Evolutionary conservation across 2,797 vertebrate species (phyloP), one percentile per base, ranked within the genome.

Genomic region (Crenichthys baileyi): DNA sequence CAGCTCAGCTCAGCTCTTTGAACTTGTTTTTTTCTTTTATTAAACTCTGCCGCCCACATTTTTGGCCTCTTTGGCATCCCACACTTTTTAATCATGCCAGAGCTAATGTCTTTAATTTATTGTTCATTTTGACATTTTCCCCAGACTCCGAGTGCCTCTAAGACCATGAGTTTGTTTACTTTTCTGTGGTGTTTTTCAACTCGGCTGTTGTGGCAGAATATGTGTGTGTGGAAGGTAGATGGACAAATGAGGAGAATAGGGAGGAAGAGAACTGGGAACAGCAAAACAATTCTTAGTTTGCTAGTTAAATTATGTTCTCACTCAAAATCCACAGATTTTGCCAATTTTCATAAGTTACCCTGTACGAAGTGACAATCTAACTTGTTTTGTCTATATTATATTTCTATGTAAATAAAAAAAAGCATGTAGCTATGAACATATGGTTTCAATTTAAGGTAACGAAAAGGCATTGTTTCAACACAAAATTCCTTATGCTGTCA

Each of bases 31-130:
- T 84, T 72, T 72, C 80, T 77, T 87, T 93, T 87, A 92, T 90
- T 91, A 90, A 93, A 92, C 85, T 84, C 76, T 83, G 87, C 86
- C 89, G 84, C 86, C 92, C 82, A 77, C 84, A 85, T 91, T 84
- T 88, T 82, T 88, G 82, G 79, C 73, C 79, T 87, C 81, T 29
- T 58, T 60, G 63, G 31, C 80, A 77, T 92, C 84, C 79, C 82
- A 76, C 81, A 86, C 73, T 82, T 91, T 91, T 91, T 90, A 90
- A 89, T 94, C 86, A 90, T 72, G 53, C 79, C 88, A 85, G 88
- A 87, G 85, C 90, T 92, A 92, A 93, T 93, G 89, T 89, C 89
- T 94, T 89, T 87, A 92, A 94, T 94, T 91, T 94, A 93, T 93
- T 90, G 86, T 93, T 88, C 85, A 87, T 94, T 94, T 92, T 83